A percentile compares a stretch with the other conserved stretches of the same genome.
phyloP scores from a whole-genome alignment of 2,888 invertebrate species.

The Melikaiella ostensackeni region DNA sequence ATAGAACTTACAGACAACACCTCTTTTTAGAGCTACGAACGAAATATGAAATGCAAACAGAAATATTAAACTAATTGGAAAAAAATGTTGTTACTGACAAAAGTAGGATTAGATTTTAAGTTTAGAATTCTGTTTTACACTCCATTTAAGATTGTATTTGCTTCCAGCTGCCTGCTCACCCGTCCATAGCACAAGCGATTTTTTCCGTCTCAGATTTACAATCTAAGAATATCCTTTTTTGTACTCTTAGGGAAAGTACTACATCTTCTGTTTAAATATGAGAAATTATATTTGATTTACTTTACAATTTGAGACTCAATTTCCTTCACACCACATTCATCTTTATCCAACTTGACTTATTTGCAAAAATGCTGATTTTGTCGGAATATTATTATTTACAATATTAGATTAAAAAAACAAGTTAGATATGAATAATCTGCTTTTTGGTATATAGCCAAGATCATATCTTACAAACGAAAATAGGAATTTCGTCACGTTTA shows the following conservation, averaged over 20 bases:
- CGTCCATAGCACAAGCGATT: slow-evolving; percentile 71
- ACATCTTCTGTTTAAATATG: slow-evolving; percentile 6
- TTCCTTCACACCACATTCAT: not conserved
- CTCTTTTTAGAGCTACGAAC: slow-evolving; percentile 44
- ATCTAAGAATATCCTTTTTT: slow-evolving; percentile 8
- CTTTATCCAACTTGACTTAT: not conserved
- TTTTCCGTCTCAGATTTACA: not conserved
- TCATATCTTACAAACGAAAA: slow-evolving; percentile 19
- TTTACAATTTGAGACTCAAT: not conserved
- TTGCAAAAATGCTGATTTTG: not conserved
- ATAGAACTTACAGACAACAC: slow-evolving; percentile 26
- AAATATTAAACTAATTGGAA: not conserved
- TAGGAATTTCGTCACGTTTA: not conserved
- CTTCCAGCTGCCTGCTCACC: slow-evolving; percentile 63
- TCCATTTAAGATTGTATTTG: slow-evolving; percentile 31
- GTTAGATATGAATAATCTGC: too few species aligned
- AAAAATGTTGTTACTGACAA: not conserved
- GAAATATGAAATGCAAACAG: slow-evolving; percentile 39
- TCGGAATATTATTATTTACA: not conserved
- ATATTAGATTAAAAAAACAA: not conserved
- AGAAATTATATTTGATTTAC: slow-evolving; percentile 19
- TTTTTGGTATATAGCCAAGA: not conserved
- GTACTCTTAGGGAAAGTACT: slow-evolving; percentile 18
- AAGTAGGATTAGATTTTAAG: slow-evolving; percentile 28
- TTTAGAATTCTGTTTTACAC: slow-evolving; percentile 4